Base-by-base conservation (phyloP, 2,888 invertebrate genomes). In the Thereva unica region DNA sequence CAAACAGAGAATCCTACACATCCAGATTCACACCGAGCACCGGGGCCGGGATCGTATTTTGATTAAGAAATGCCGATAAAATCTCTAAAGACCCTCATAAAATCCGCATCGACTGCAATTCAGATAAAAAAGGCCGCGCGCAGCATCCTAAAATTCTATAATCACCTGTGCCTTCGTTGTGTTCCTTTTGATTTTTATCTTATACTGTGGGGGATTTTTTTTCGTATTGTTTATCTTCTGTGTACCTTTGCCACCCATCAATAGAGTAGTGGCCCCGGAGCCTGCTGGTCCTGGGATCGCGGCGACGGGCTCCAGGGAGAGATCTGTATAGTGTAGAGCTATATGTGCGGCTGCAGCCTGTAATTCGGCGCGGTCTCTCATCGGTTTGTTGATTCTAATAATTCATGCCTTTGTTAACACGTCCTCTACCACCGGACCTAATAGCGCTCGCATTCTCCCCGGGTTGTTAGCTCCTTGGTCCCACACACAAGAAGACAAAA, bases 331-430 rank as follows among this genome's bases (percentile, higher is more conserved):
- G n/a, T 38, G 47, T 47, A 47, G 12, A 45, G 23, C 23, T 23
- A 23, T 23, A 23, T 23, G 5, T 45, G 44, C 44, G 41, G 40
- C 37, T 47, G 64, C 44, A 40, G 57, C 64, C 64, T 67, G 53
- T 68, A 68, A 68, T 67, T 64, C 50, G 55, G 55, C 52, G 53
- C 50, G 68, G 61, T 50, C 69, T 65, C 64, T 69, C 69, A 67
- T 65, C 69, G 54, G 55, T 45, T 67, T 69, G 69, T 67, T 67
- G 53, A 67, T 64, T 67, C 67, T 69, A 59, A 69, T 69, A 67
- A 69, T 69, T 69, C 69, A 65, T 64, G 55, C 54, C 65, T 63
- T 64, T 64, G 47, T 64, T 64, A 64, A 64, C 64, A 64, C 64
- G 44, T 64, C 64, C 47, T 55, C 55, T 41, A 61, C 61, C 61